Conservation (phyloP, 2,888 invertebrate genomes). For the Limnephilus rhombicus region DNA sequence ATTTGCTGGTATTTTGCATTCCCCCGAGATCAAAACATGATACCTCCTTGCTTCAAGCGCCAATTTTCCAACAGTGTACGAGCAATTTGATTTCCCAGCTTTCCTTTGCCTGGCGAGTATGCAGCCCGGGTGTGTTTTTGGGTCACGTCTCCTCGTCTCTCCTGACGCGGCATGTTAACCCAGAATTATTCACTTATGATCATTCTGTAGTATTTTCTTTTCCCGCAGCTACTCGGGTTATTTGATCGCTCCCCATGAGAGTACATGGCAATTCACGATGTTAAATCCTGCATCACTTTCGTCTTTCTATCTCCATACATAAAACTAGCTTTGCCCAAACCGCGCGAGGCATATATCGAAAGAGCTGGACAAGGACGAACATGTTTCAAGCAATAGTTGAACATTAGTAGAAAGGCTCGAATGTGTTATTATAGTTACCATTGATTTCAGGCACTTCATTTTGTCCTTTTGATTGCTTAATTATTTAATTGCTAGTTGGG, state of each 20-base stretch:
- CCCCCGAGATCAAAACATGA: not conserved
- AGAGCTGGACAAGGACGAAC: too few species aligned
- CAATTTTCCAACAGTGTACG: not conserved
- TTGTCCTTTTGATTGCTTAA: too few species aligned
- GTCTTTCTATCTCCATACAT: too few species aligned
- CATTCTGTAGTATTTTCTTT: not conserved
- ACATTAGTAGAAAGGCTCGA: too few species aligned
- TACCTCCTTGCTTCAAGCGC: not conserved
- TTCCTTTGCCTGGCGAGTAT: not conserved
- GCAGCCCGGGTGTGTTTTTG: not conserved
- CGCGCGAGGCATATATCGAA: too few species aligned
- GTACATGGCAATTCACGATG: too few species aligned
- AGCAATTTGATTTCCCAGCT: not conserved
- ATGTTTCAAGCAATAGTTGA: too few species aligned
- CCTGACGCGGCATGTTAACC: not conserved
- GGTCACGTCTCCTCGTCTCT: not conserved
- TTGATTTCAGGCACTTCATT: too few species aligned
- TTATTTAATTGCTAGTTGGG: too few species aligned
- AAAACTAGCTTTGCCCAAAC: too few species aligned
- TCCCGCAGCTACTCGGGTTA: not conserved
- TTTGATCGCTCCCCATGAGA: not conserved
- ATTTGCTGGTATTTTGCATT: not conserved
- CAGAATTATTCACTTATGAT: not conserved
- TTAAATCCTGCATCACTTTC: too few species aligned
- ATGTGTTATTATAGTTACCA: too few species aligned